These are phyloP conservation scores for Danio kyathit DNA, from an alignment of 2,797 vertebrate genomes.

Conservation along the genomic window DNA sequence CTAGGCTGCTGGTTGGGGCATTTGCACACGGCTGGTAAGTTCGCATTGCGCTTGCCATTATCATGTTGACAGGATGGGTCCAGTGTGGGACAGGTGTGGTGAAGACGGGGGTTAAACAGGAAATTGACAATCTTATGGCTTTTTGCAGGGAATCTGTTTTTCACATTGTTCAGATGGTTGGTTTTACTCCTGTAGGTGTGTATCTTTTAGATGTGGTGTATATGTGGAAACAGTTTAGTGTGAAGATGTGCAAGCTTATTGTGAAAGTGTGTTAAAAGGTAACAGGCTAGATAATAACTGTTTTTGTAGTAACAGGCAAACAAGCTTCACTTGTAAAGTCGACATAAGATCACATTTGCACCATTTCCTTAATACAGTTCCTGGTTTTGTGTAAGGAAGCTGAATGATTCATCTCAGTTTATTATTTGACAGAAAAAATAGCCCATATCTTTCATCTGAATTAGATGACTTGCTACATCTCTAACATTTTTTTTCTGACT, in stretches of 20 bases:
- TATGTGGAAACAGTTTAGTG: background rate
- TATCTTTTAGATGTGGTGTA: conserved; percentile 5
- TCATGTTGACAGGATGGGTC: conserved; percentile 4
- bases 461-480: background rate
- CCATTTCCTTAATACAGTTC: background rate
- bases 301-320: background rate
- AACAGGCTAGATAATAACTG: background rate
- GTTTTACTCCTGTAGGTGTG: background rate
- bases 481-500: background rate
- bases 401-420: background rate
- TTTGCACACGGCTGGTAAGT: conserved; percentile 63
- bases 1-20: conserved; percentile 60
- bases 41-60: conserved; percentile 14
- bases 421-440: background rate
- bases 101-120: conserved; percentile 8
- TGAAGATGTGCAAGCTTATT: background rate
- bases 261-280: background rate
- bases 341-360: background rate
- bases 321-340: background rate
- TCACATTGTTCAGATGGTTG: background rate
- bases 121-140: background rate
- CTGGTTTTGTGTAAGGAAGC: conserved; percentile 3
- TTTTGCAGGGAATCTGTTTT: background rate
- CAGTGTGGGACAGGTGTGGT: conserved; percentile 20
- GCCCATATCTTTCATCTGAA: background rate